Evolutionary conservation across 2,888 invertebrate genomes (phyloP), one percentile per base, ranked within the genome.

Genomic region (Phyllotreta striolata): DNA sequence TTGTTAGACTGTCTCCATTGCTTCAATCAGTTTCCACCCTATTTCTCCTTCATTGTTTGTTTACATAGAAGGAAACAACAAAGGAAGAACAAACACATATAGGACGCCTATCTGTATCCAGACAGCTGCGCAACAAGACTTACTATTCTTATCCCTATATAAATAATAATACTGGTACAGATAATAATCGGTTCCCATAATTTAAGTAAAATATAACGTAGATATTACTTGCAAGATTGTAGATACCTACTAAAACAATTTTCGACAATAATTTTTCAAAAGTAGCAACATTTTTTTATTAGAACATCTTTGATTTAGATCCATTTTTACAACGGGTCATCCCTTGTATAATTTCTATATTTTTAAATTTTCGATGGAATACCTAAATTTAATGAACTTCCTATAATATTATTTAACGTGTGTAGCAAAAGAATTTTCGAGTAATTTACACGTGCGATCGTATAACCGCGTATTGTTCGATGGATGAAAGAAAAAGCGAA

Each of bases 1-100:
- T 67, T 68, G 71, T 76, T 76, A 75, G 71, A 71, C 73, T 70
- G 74, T 75, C 75, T 76, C 73, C 71, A 76, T 74, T 73, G 74
- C 76, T 72, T 73, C 70, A 66, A 69, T 68, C 71, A 72, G 72
- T 74, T 73, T 71, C 70, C 71, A 70, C 72, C 72, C 73, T 64
- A 70, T 72, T 57, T 66, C 63, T 59, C 62, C 58, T 62, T 60
- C 65, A 72, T 68, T 72, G 73, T 73, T 66, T 73, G 74, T 73
- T 73, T 73, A 71, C 72, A 64, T 70, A 66, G 54, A 54, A 37
- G 58, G 40, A 56, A 56, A 63, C 44, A 67, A 70, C 66, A 65
- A 70, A 65, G 64, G 66, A 56, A 52, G 37, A 24, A 58, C 59
- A 52, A 13, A 44, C 57, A 46, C 55, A 41, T 55, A 52, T 38